Percentiles rank a stretch among this genome's conserved stretches.
Evolutionary conservation across 2,888 invertebrate species (phyloP).

Genomic region (Capitulum mitella): DNA sequence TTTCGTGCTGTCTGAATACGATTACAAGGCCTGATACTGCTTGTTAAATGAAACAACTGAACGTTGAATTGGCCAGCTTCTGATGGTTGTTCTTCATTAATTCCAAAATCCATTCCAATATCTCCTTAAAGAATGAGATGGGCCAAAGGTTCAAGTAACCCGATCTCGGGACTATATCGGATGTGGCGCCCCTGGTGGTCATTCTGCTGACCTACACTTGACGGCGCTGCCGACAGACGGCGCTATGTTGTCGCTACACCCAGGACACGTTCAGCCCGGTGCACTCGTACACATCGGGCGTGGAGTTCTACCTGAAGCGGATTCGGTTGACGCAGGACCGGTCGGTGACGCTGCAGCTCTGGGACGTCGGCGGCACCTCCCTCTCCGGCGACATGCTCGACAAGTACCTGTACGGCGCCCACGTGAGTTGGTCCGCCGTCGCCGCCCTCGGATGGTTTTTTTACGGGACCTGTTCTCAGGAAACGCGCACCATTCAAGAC

Average conservation of each 20-base stretch:
- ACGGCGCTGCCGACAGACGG: constrained; percentile 49
- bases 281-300: constrained; percentile 47
- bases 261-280: constrained; percentile 62
- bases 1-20: too few relatives aligned
- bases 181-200: neutral
- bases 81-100: too few relatives aligned
- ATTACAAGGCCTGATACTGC: too few relatives aligned
- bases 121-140: neutral
- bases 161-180: neutral
- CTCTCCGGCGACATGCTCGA: constrained; percentile 68
- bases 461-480: too few relatives aligned
- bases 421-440: constrained; percentile 26
- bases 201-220: neutral
- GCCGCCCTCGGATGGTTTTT: too few relatives aligned
- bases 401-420: constrained; percentile 41
- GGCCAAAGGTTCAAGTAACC: neutral
- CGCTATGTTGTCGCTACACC: constrained; percentile 57
- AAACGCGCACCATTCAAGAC: too few relatives aligned
- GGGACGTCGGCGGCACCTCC: constrained; percentile 76
- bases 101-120: too few relatives aligned
- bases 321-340: constrained; percentile 53
- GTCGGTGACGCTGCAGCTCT: constrained; percentile 64
- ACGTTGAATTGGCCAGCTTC: too few relatives aligned
- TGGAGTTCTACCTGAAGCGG: constrained; percentile 64
- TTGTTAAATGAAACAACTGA: too few relatives aligned